phyloP scores from a whole-genome alignment of 2,888 invertebrate genomes.

The Drosophila nr. perissopoda region DNA sequence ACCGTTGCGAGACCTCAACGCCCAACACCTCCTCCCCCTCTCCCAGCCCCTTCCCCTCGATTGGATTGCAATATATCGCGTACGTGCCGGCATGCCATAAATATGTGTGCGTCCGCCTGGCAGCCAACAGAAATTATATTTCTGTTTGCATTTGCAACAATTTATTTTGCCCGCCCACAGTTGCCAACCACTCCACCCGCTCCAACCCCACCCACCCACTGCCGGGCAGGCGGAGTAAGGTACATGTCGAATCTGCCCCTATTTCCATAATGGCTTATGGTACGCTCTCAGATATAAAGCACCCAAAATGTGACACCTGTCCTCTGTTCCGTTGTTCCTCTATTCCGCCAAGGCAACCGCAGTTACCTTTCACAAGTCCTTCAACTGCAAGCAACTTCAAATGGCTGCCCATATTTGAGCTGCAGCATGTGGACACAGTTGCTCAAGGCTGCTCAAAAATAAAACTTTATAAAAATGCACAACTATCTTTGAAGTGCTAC shows the following conservation, averaged over 20 bases:
- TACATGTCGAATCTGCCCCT: slow-evolving; percentile 14
- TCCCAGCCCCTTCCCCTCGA: slow-evolving; percentile 24
- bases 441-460: slow-evolving; percentile 10
- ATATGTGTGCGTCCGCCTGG: slow-evolving; percentile 61
- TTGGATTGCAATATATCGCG: slow-evolving; percentile 80
- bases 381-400: slow-evolving; percentile 28
- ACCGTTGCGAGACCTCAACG: slow-evolving; percentile 35
- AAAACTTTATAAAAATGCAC: slow-evolving; percentile 34
- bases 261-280: slow-evolving; percentile 24
- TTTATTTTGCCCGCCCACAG: slow-evolving; percentile 53
- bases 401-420: slow-evolving; percentile 51
- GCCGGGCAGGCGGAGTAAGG: neutral
- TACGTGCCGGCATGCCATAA: slow-evolving; percentile 79
- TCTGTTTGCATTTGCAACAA: slow-evolving; percentile 78
- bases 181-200: neutral
- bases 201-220: neutral
- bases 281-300: slow-evolving; percentile 14
- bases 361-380: slow-evolving; percentile 34
- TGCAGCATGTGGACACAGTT: slow-evolving; percentile 8
- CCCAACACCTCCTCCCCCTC: neutral
- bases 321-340: neutral
- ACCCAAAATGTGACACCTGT: slow-evolving; percentile 28
- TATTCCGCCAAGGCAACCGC: slow-evolving; percentile 20
- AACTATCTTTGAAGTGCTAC: slow-evolving; percentile 7
- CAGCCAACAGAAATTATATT: slow-evolving; percentile 79